Percentiles rank a stretch among this genome's conserved stretches.
Conservation (phyloP, 2,113 vertebrate genomes). For the Scolopax mira region DNA sequence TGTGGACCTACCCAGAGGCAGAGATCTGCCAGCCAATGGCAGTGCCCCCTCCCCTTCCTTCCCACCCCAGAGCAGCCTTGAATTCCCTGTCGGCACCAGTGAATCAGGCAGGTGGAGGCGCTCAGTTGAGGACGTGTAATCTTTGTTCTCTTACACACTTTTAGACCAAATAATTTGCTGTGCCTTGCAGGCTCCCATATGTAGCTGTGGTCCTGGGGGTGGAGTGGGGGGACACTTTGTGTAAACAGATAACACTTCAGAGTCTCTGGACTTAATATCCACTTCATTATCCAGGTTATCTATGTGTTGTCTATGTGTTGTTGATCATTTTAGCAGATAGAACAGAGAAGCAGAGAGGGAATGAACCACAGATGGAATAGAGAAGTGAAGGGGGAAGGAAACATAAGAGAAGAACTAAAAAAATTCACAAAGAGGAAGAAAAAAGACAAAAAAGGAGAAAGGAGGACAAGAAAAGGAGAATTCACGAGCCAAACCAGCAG, state of each 20-base stretch:
- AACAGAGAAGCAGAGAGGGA: constrained; percentile 5
- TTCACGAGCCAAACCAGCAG: background rate
- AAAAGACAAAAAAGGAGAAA: background rate
- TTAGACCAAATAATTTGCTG: background rate
- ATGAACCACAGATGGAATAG: background rate
- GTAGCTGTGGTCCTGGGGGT: background rate
- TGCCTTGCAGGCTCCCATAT: background rate
- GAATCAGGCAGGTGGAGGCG: background rate
- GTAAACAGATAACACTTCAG: background rate
- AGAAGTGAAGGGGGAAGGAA: constrained; percentile 27
- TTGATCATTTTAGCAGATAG: background rate
- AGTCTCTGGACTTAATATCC: background rate
- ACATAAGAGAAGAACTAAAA: background rate
- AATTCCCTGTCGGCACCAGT: background rate
- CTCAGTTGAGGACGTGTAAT: background rate
- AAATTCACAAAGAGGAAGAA: constrained; percentile 28
- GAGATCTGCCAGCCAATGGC: fast-evolving
- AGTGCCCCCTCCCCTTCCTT: background rate
- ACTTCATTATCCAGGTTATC: background rate
- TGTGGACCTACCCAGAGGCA: background rate
- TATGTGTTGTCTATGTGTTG: background rate
- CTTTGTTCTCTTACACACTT: background rate
- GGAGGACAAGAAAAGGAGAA: background rate
- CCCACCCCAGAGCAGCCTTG: background rate
- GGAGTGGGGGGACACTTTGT: background rate